Percentiles rank a stretch among this genome's conserved stretches.
These are phyloP conservation scores for Crematogaster levior DNA, from an alignment of 2,888 invertebrate genomes.

Conservation along the genomic window DNA sequence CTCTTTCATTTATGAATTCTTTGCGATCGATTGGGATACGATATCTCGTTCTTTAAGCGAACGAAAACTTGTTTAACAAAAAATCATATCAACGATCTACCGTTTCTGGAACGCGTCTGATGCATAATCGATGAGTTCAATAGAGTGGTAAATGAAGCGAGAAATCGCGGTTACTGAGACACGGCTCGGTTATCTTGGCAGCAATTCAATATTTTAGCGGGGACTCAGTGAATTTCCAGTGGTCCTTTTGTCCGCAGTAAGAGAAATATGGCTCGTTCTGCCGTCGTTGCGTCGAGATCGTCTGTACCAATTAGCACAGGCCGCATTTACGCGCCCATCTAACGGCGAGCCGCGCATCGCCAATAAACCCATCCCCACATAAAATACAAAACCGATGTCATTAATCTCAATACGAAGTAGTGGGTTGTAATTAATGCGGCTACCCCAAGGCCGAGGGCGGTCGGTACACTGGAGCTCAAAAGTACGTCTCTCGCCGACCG, in stretches of 20 bases:
- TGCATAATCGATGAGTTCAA: neutral
- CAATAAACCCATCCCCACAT: conserved; percentile 72
- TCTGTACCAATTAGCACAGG: conserved; percentile 73
- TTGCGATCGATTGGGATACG: neutral
- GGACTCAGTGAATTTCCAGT: neutral
- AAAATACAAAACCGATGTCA: conserved; percentile 71
- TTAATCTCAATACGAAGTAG: conserved; percentile 75
- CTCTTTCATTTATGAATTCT: neutral
- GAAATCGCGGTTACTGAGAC: conserved; percentile 27
- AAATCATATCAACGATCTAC: neutral
- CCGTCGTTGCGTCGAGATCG: conserved; percentile 52
- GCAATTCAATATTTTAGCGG: conserved; percentile 20
- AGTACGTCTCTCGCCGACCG: conserved; percentile 5
- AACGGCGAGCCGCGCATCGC: conserved; percentile 53
- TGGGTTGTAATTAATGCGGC: conserved; percentile 70
- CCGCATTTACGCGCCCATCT: conserved; percentile 57
- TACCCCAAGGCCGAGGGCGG: conserved; percentile 62
- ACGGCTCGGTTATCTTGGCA: conserved; percentile 11
- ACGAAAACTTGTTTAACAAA: neutral
- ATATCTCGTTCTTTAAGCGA: neutral
- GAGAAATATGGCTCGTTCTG: neutral
- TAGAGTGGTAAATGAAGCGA: neutral
- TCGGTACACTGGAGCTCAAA: conserved; percentile 57
- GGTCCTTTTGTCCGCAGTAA: neutral
- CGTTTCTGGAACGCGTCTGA: neutral